Evolutionary conservation across 2,888 invertebrate species (phyloP).

Genomic region (Syrista parreyssii): DNA sequence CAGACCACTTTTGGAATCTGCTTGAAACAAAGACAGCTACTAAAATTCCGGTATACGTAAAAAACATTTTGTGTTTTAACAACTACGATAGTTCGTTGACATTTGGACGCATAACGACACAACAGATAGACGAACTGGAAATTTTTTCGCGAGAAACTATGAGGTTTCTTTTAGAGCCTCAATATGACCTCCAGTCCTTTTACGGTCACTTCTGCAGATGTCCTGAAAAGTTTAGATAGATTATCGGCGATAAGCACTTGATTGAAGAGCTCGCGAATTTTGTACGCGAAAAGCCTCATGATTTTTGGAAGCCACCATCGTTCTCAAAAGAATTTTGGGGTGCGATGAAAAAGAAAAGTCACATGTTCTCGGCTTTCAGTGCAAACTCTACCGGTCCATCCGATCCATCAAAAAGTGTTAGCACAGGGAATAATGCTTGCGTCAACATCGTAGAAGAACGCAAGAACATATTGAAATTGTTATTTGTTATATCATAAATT

Average conservation of each 20-base stretch:
- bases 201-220: slow-evolving; percentile 15
- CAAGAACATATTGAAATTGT: slow-evolving; percentile 9
- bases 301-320: slow-evolving; percentile 3
- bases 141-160: slow-evolving; percentile 20
- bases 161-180: slow-evolving; percentile 9
- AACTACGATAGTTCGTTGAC: slow-evolving; percentile 16
- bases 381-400: background rate
- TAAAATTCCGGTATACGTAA: slow-evolving; percentile 15
- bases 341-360: no score
- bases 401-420: background rate
- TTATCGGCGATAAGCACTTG: slow-evolving; percentile 17
- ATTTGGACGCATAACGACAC: slow-evolving; percentile 15
- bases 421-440: background rate
- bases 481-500: no score
- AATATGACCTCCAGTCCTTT: slow-evolving; percentile 4
- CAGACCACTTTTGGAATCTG: slow-evolving; percentile 13
- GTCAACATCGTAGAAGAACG: slow-evolving; percentile 15
- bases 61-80: slow-evolving; percentile 23
- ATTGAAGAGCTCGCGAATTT: slow-evolving; percentile 12
- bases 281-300: slow-evolving; percentile 7
- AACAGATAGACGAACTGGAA: slow-evolving; percentile 16
- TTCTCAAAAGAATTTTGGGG: background rate
- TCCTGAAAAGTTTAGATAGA: slow-evolving; percentile 15
- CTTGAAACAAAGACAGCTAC: slow-evolving; percentile 7
- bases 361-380: no score